phyloP scores from a whole-genome alignment of 2,113 vertebrate genomes.

The Tyrannus savana region DNA sequence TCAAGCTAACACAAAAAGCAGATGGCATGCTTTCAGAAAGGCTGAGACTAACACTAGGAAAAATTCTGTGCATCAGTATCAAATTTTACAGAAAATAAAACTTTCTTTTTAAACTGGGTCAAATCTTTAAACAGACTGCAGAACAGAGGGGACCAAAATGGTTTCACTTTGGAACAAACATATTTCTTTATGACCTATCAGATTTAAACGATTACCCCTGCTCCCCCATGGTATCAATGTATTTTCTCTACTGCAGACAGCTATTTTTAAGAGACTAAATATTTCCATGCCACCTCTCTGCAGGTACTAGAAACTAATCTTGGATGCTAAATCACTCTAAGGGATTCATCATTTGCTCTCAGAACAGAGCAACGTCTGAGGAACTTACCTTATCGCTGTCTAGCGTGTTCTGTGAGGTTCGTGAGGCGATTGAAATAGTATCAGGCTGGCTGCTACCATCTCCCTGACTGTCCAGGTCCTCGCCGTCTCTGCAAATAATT shows the following conservation, averaged over 20 bases:
- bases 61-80: not conserved
- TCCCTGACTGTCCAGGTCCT: conserved; percentile 97
- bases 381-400: conserved; percentile 95
- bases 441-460: conserved; percentile 98
- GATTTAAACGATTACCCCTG: not conserved
- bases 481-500: conserved; percentile 85
- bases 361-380: not conserved
- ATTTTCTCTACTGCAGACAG: not conserved
- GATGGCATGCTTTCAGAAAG: not conserved
- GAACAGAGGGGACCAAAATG: not conserved
- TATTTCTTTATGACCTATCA: not conserved
- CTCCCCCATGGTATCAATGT: not conserved
- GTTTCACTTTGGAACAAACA: not conserved
- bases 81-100: not conserved
- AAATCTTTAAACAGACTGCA: not conserved
- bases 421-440: conserved; percentile 96
- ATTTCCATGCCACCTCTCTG: not conserved
- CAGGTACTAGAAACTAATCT: not conserved
- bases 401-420: conserved; percentile 97
- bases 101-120: not conserved
- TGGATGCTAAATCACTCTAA: not conserved
- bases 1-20: not conserved
- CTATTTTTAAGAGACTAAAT: not conserved
- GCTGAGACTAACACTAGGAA: not conserved
- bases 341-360: not conserved